Evolutionary conservation across 2,888 invertebrate species (phyloP).

Genomic region (Suillia variegata): DNA sequence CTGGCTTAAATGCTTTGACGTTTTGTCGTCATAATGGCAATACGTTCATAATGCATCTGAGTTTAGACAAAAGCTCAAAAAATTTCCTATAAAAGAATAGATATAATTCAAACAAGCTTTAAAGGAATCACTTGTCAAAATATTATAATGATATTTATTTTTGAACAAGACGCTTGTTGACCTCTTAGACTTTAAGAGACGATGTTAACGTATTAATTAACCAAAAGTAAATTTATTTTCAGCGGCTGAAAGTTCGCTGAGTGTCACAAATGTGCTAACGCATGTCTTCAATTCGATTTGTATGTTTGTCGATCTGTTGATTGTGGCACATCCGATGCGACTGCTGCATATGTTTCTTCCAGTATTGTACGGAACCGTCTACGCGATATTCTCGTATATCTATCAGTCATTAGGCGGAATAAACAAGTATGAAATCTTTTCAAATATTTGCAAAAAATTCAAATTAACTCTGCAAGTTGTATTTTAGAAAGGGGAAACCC

Average conservation of each 20-base stretch:
- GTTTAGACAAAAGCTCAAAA: no score
- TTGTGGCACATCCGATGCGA: constrained; percentile 75
- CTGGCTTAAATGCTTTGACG: no score
- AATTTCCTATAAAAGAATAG: no score
- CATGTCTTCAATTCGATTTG: constrained; percentile 78
- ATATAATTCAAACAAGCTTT: no score
- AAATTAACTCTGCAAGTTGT: background rate
- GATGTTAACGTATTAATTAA: no score
- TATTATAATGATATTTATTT: no score
- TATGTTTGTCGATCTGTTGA: constrained; percentile 73
- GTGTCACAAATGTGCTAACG: constrained; percentile 70
- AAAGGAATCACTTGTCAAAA: no score
- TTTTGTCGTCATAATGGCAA: no score
- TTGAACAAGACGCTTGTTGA: no score
- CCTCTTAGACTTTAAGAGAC: no score
- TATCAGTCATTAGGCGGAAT: constrained; percentile 70
- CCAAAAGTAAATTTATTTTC: constrained; percentile 38
- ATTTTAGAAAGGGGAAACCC: constrained; percentile 64
- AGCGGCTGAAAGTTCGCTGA: constrained; percentile 57
- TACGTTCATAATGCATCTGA: no score
- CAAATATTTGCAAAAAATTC: background rate
- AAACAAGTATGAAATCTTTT: constrained; percentile 59
- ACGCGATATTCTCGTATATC: constrained; percentile 66
- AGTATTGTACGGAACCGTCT: constrained; percentile 65
- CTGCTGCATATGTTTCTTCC: constrained; percentile 70